These are phyloP conservation scores for Anas acuta DNA, from an alignment of 2,797 vertebrate species.

Conservation along the genomic window DNA sequence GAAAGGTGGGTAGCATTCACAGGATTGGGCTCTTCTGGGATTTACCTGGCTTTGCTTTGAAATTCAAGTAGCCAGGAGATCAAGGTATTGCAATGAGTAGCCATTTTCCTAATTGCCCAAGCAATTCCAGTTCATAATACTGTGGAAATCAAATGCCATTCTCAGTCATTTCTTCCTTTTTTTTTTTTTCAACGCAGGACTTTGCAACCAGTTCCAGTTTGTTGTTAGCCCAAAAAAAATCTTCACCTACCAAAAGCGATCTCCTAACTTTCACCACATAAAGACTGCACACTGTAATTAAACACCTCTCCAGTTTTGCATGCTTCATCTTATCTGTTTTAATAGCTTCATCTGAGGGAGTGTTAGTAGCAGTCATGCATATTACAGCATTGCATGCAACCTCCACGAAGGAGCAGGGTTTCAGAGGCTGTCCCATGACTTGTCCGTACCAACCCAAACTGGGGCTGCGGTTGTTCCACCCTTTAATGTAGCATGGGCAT, in stretches of 20 bases:
- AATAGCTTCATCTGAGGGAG: not conserved
- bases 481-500: not conserved
- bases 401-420: not conserved
- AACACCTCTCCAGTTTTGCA: not conserved
- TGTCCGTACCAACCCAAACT: not conserved
- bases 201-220: not conserved
- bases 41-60: not conserved
- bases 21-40: not conserved
- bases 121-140: not conserved
- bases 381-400: accelerated
- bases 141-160: not conserved
- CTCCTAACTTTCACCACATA: not conserved
- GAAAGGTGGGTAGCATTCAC: not conserved
- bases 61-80: not conserved
- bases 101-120: not conserved
- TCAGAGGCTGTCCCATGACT: not conserved
- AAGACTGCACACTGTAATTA: not conserved
- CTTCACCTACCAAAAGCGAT: not conserved
- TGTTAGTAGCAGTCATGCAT: not conserved
- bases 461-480: not conserved
- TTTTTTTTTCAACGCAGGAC: not conserved
- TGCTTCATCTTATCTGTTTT: not conserved
- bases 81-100: not conserved
- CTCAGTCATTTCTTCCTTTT: not conserved
- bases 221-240: not conserved